Evolutionary conservation across 2,888 invertebrate genomes (phyloP).

Genomic region (Leucoptera coffeella): DNA sequence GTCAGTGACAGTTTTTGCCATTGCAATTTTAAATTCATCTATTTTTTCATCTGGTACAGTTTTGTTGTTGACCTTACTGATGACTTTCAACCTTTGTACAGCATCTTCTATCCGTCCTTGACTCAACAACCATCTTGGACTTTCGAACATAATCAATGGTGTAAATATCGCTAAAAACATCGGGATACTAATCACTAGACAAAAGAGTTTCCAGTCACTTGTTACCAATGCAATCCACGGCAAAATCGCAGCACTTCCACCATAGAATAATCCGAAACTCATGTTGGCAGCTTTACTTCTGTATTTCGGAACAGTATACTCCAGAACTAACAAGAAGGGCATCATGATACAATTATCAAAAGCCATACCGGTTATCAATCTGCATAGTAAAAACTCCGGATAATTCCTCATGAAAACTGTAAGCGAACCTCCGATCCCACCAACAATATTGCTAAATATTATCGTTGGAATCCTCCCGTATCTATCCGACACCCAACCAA

Average conservation of each 20-base stretch:
- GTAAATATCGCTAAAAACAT: constrained; percentile 15
- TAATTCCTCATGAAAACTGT: constrained; percentile 5
- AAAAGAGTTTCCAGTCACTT: constrained; percentile 6
- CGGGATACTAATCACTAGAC: constrained; percentile 5
- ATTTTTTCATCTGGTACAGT: constrained; percentile 4
- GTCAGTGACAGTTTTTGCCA: constrained; percentile 1
- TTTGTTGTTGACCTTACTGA: constrained; percentile 5
- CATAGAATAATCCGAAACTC: constrained; percentile 6
- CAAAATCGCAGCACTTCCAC: constrained; percentile 3
- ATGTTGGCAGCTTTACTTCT: constrained; percentile 5
- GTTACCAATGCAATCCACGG: constrained; percentile 6
- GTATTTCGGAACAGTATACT: constrained; percentile 7
- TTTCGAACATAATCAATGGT: constrained; percentile 20
- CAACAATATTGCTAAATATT: constrained; percentile 5
- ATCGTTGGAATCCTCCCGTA: constrained; percentile 5
- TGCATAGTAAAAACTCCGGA: constrained; percentile 4
- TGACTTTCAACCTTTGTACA: constrained; percentile 3
- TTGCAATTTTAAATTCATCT: constrained; percentile 3
- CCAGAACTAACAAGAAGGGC: constrained; percentile 6
- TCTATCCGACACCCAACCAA: constrained; percentile 7
- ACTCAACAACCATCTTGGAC: constrained; percentile 23
- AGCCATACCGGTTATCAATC: constrained; percentile 6
- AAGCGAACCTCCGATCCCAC: constrained; percentile 4
- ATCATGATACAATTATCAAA: constrained; percentile 7
- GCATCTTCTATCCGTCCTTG: constrained; percentile 14